phyloP scores from a whole-genome alignment of 2,113 vertebrate genomes.

The Pseudonaja textilis region DNA sequence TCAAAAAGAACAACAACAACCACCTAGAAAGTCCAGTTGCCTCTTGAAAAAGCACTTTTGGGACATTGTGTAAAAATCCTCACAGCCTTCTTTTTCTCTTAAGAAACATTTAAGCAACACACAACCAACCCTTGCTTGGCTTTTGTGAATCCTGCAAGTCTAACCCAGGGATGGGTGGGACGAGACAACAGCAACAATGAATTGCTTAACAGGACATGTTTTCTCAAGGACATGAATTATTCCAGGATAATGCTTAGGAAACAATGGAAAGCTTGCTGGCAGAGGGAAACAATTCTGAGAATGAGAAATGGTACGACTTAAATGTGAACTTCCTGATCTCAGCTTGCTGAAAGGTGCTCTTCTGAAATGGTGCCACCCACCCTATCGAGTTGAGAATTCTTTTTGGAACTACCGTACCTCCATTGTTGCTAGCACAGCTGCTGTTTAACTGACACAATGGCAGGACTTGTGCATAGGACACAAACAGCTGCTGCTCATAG shows the following conservation, averaged over 20 bases:
- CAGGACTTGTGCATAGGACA: rapidly evolving
- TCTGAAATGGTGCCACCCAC: constrained; percentile 22
- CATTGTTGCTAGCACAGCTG: background rate
- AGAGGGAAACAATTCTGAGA: constrained; percentile 46
- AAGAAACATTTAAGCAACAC: background rate
- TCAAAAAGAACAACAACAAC: too few relatives aligned
- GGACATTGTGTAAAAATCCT: background rate
- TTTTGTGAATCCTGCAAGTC: rapidly evolving
- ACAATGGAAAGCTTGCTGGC: constrained; percentile 51
- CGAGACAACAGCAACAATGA: constrained; percentile 23
- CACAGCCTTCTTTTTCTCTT: background rate
- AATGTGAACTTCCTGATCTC: constrained; percentile 50
- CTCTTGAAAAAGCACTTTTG: too few relatives aligned
- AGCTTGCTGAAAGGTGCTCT: constrained; percentile 26
- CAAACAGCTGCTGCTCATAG: rapidly evolving
- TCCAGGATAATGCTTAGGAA: constrained; percentile 43
- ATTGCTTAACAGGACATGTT: constrained; percentile 40
- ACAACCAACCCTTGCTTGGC: rapidly evolving
- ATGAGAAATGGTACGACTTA: background rate
- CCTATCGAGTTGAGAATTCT: constrained; percentile 24
- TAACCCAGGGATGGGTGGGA: rapidly evolving
- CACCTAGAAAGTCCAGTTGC: too few relatives aligned
- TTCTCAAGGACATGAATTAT: constrained; percentile 49
- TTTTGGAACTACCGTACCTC: background rate
- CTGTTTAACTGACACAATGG: background rate